These are phyloP conservation scores for Coenonympha glycerion DNA, from an alignment of 2,888 invertebrate genomes.

Conservation along the genomic window DNA sequence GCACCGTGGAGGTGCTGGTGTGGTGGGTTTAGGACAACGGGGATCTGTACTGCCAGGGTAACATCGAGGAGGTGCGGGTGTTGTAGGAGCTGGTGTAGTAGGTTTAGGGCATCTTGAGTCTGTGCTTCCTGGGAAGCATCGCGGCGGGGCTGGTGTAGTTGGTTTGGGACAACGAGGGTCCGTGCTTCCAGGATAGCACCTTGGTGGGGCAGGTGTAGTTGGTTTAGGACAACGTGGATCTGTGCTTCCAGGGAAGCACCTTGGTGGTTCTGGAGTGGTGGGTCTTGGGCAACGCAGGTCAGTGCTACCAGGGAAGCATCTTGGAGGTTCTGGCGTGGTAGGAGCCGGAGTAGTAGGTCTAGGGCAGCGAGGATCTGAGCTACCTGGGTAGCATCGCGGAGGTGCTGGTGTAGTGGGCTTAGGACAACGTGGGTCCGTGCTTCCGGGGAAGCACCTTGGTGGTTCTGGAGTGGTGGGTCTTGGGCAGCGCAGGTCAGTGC, in stretches of 20 bases:
- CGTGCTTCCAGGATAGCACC: constrained; percentile 28
- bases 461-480: constrained; percentile 32
- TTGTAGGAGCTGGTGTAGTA: too few relatives aligned
- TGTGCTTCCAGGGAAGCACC: constrained; percentile 29
- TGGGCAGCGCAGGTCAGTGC: constrained; percentile 47
- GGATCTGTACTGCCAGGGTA: constrained; percentile 34
- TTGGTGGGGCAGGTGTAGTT: constrained; percentile 27
- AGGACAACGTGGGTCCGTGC: constrained; percentile 36
- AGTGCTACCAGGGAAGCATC: constrained; percentile 43
- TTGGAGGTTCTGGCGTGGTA: too few relatives aligned
- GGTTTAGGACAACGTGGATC: constrained; percentile 39
- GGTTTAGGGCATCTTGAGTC: constrained; percentile 36
- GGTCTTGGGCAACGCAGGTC: constrained; percentile 37
- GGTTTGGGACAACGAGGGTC: constrained; percentile 41
- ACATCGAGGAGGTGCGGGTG: constrained; percentile 32
- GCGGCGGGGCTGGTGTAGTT: constrained; percentile 31
- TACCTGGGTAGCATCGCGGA: constrained; percentile 33
- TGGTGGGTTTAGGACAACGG: constrained; percentile 35
- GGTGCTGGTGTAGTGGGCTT: constrained; percentile 28
- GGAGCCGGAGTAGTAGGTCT: constrained; percentile 31
- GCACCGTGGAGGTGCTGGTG: constrained; percentile 30
- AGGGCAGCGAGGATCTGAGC: constrained; percentile 33
- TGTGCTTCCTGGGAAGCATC: constrained; percentile 34
- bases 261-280: constrained; percentile 32
- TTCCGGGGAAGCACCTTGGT: constrained; percentile 44